These are phyloP conservation scores for Gymnoscelis rufifasciata DNA, from an alignment of 2,888 invertebrate genomes.

Conservation along the genomic window DNA sequence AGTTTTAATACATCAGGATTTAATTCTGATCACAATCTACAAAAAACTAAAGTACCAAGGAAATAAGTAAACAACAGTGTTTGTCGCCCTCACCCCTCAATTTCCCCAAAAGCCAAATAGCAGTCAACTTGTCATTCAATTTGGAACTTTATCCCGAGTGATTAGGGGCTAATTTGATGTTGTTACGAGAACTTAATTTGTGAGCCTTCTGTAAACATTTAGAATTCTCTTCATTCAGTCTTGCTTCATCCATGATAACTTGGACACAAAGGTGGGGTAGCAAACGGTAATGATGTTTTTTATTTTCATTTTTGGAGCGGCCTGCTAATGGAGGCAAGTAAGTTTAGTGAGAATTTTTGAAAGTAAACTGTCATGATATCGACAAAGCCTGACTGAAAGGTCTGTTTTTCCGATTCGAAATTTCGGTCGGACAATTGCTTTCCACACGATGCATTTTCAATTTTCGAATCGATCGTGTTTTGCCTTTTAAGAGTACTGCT, in stretches of 20 bases:
- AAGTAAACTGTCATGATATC: too few species aligned
- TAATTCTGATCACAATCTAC: too few species aligned
- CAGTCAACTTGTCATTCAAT: constrained; percentile 20
- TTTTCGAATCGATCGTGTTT: too few species aligned
- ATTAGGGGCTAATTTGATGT: constrained; percentile 18
- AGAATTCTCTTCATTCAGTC: constrained; percentile 14
- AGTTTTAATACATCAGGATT: not conserved
- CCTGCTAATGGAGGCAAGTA: too few species aligned
- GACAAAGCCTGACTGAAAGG: too few species aligned
- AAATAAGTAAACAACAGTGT: not conserved
- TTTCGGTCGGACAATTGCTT: too few species aligned
- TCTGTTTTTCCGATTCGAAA: too few species aligned
- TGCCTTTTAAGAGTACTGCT: too few species aligned
- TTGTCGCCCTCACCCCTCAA: constrained; percentile 4
- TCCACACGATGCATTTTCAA: too few species aligned
- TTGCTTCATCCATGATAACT: constrained; percentile 12
- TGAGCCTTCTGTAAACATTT: constrained; percentile 21
- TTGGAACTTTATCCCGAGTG: constrained; percentile 19
- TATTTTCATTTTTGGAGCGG: not conserved
- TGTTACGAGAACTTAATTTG: constrained; percentile 20
- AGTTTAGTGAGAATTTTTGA: too few species aligned
- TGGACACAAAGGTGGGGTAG: not conserved
- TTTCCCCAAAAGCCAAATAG: constrained; percentile 15
- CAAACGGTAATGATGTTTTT: too few species aligned
- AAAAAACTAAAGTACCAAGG: not conserved